A percentile compares a stretch with the other conserved stretches of the same genome.
phyloP scores from a whole-genome alignment of 53 echinoderm and acorn worm species.

The Astropecten irregularis region DNA sequence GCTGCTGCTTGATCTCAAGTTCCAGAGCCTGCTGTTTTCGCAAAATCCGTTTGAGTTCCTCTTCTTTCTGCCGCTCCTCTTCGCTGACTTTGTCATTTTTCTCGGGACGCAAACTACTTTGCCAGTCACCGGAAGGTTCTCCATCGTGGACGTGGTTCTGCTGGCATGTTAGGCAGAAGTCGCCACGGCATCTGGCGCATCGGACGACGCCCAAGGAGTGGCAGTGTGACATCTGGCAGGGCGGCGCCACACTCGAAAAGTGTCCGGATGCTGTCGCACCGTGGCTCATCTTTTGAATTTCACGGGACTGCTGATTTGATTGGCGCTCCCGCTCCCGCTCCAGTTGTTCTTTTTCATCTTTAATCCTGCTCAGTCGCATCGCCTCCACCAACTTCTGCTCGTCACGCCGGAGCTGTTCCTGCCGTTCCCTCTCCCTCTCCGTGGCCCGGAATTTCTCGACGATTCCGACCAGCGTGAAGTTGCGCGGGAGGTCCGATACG shows the following conservation, averaged over 20 bases:
- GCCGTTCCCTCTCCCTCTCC: conserved; percentile 2
- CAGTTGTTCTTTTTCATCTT: too few relatives aligned
- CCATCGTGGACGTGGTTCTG: neutral
- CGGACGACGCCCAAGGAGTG: neutral
- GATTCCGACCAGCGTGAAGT: neutral
- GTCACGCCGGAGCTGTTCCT: neutral
- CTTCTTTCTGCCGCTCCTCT: neutral
- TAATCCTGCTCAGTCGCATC: too few relatives aligned
- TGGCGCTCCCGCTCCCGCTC: neutral
- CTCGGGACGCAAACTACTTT: too few relatives aligned
- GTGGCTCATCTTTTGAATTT: too few relatives aligned
- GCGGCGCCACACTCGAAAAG: too few relatives aligned
- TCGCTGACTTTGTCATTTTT: too few relatives aligned
- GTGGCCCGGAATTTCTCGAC: conserved; percentile 12
- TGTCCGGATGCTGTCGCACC: too few relatives aligned
- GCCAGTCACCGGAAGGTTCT: neutral
- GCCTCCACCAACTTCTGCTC: neutral
- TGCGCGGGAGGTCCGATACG: neutral
- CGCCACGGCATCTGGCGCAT: neutral
- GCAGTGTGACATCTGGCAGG: neutral
- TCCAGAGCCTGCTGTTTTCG: conserved; percentile 1
- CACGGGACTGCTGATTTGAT: neutral
- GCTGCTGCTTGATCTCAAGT: neutral
- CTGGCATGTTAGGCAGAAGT: conserved; percentile 11
- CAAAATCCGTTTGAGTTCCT: too few relatives aligned